These are phyloP conservation scores for Diadromus collaris DNA, from an alignment of 2,888 invertebrate species.

Conservation along the genomic window DNA sequence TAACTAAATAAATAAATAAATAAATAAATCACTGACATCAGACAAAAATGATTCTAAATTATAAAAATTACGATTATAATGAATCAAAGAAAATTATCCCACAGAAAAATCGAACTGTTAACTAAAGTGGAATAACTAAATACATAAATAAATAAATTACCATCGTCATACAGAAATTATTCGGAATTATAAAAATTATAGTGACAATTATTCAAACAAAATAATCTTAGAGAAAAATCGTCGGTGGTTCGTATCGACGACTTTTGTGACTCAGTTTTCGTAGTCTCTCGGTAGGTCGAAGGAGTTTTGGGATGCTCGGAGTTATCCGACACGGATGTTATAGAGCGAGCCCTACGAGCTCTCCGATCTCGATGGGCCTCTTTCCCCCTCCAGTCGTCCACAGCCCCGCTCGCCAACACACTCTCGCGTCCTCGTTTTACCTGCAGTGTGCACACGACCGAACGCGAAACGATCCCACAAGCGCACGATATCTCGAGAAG, in stretches of 20 bases:
- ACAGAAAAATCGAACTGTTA: background rate
- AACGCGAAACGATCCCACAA: constrained; percentile 13
- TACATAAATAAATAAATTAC: background rate
- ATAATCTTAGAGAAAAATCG: background rate
- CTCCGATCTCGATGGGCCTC: constrained; percentile 31
- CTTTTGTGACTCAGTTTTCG: background rate
- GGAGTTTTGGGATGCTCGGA: constrained; percentile 20
- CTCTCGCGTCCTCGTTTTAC: constrained; percentile 1
- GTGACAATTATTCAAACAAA: background rate
- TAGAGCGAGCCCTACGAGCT: constrained; percentile 13
- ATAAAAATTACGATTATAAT: too few species aligned
- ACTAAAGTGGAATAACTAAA: background rate
- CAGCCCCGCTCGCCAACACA: background rate
- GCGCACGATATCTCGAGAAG: background rate
- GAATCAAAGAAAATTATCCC: too few species aligned
- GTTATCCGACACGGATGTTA: constrained; percentile 29
- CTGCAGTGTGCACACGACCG: constrained; percentile 3
- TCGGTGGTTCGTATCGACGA: background rate
- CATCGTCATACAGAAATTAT: background rate
- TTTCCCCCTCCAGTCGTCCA: background rate
- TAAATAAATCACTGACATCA: too few species aligned
- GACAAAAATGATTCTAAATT: too few species aligned
- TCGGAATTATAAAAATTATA: background rate
- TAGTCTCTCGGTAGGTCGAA: background rate
- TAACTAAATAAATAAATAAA: too few species aligned